Base-by-base conservation (phyloP, 2,888 invertebrate species). In the Drosophila demipolita region DNA sequence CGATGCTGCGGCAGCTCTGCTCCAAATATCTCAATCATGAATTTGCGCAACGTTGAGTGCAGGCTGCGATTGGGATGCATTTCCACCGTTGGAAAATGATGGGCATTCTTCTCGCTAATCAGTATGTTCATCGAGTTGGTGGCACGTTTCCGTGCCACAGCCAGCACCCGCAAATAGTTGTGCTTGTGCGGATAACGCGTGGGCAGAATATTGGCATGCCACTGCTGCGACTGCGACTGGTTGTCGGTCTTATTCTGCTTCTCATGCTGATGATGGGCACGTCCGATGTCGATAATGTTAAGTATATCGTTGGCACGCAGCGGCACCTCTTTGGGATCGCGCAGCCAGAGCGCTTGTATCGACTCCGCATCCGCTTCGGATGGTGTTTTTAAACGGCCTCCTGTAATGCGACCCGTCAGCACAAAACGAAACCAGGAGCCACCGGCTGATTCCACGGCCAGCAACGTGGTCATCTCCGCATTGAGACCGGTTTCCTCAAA, bases 391-490 rank as follows among this genome's bases (percentile, higher is more conserved):
- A 99, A 94, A 66, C 94, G 95, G 7, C 99, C 99, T 40, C 98
- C 98, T 66, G 95, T 94, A 20, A 98, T 95, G 82, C 94, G 94
- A 23, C 97, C 99, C 12, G 97, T 96, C 82, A 99, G 94, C 35
- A 98, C 97, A 94, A 99, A 98, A 80, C 99, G 94, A 92, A 97
- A 97, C 99, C 99, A 99, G 63, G 96, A 96, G 3, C 98, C 98
- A 53, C 96, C 96, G 9, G 98, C 98, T 72, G 96, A 96, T 93
- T 99, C 98, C 1, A 99, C 96, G 87, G 96, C 95, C 40, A 99
- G 93, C 54, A 99, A 93, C 6, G 98, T 96, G 32, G 96, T 96
- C 33, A 98, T 97, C 78, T 96, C 95, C 92, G 98, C 96, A 80
- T 96, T 94, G 40, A 99, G 94, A 0, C 99, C 99, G 3, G 99